A percentile compares a stretch with the other conserved stretches of the same genome.
Conservation (phyloP, 2,888 invertebrate genomes). For the Volucella bombylans region DNA sequence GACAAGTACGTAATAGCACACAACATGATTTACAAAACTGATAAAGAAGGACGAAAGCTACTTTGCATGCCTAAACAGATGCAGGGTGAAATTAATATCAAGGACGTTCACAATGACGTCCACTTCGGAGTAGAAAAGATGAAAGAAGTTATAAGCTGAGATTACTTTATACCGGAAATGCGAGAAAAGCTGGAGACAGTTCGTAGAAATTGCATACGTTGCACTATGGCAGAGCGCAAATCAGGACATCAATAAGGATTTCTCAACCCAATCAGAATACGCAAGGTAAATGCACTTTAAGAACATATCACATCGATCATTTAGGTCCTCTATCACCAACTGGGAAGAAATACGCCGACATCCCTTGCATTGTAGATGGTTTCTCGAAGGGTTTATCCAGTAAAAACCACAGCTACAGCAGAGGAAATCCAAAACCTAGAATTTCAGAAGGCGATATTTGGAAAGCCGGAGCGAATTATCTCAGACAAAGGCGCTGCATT, state of each 20-base stretch:
- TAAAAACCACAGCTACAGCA: constrained; percentile 9
- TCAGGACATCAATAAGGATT: too few species aligned
- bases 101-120: constrained; percentile 77
- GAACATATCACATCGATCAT: constrained; percentile 11
- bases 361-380: not conserved
- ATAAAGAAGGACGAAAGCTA: constrained; percentile 32
- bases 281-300: too few species aligned
- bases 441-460: not conserved
- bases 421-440: constrained; percentile 1
- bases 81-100: constrained; percentile 78
- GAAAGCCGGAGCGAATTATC: constrained; percentile 16
- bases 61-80: constrained; percentile 78
- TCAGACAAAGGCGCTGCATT: constrained; percentile 7
- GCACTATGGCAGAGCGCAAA: too few species aligned
- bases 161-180: constrained; percentile 7
- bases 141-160: constrained; percentile 17
- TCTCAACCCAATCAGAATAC: too few species aligned
- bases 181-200: not conserved
- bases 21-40: not conserved
- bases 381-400: constrained; percentile 12
- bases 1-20: too few species aligned
- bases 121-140: constrained; percentile 76
- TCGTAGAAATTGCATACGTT: constrained; percentile 11
- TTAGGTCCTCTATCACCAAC: too few species aligned
- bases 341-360: not conserved